Percentiles rank a stretch among this genome's conserved stretches.
Evolutionary conservation across 2,113 vertebrate species (phyloP).

Genomic region (Actinemys pallida): DNA sequence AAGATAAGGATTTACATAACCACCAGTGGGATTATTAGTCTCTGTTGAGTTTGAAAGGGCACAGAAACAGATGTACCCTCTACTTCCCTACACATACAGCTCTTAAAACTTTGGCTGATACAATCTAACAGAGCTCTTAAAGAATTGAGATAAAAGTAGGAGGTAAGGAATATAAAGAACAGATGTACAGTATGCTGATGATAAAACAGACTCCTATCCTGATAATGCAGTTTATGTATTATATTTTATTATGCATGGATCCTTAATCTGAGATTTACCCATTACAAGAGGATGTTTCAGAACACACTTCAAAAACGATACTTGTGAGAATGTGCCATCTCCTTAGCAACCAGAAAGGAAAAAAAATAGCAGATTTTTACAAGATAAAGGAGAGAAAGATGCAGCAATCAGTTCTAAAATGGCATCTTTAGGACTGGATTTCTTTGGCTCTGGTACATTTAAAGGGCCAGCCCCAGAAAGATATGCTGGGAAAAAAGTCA

Average conservation of each 20-base stretch:
- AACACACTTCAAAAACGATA: not conserved
- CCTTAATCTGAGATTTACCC: not conserved
- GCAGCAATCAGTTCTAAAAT: too few relatives aligned
- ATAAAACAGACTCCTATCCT: not conserved
- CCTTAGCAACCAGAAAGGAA: not conserved
- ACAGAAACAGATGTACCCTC: too few relatives aligned
- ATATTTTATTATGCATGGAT: not conserved
- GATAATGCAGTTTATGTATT: not conserved
- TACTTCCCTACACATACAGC: not conserved
- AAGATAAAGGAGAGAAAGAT: not conserved
- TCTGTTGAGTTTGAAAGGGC: not conserved
- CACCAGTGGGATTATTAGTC: not conserved
- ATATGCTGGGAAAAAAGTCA: too few relatives aligned
- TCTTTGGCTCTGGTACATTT: too few relatives aligned
- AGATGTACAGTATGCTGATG: not conserved
- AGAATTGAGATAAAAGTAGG: not conserved
- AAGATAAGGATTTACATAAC: not conserved
- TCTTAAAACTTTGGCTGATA: not conserved
- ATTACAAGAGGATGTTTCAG: not conserved
- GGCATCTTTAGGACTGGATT: too few relatives aligned
- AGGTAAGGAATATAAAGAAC: not conserved
- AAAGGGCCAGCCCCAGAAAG: too few relatives aligned
- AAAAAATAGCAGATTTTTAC: too few relatives aligned
- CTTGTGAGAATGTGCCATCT: not conserved
- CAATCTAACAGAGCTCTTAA: not conserved